phyloP scores from a whole-genome alignment of 2,113 vertebrate genomes.

The Tauraco erythrolophus region DNA sequence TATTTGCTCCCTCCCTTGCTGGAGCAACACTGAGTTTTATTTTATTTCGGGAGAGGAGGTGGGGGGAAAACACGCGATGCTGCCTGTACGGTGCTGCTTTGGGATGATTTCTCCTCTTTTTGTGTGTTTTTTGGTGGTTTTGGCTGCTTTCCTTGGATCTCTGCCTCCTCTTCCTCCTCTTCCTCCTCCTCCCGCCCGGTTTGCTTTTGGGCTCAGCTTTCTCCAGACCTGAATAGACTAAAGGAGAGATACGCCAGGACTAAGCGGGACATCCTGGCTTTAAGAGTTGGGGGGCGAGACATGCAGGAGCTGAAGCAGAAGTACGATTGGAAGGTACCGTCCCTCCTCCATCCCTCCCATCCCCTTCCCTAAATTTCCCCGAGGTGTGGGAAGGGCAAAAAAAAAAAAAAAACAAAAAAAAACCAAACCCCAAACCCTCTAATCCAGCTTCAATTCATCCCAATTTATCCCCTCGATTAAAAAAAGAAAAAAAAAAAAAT shows the following conservation, averaged over 20 bases:
- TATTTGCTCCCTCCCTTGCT: background rate
- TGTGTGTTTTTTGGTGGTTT: background rate
- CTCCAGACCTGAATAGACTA: conserved; percentile 90
- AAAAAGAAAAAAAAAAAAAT: no score
- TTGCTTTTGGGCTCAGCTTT: conserved; percentile 83
- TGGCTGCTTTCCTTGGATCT: conserved; percentile 75
- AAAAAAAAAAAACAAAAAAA: no score
- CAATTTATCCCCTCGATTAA: no score
- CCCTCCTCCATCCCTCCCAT: background rate
- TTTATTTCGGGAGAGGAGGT: no score
- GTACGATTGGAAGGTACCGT: conserved; percentile 91
- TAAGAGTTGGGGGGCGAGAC: conserved; percentile 88
- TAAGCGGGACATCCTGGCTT: conserved; percentile 89
- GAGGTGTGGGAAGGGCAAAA: no score
- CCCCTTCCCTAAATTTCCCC: background rate
- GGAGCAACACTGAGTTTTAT: fast-evolving
- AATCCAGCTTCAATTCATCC: no score
- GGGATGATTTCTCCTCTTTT: background rate
- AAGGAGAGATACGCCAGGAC: conserved; percentile 91
- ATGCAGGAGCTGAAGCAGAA: conserved; percentile 86
- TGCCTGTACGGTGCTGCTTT: background rate
- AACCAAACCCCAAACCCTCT: no score
- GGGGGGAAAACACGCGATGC: background rate
- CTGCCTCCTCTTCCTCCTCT: conserved; percentile 62
- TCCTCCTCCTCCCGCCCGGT: conserved; percentile 14